phyloP scores from a whole-genome alignment of 2,113 vertebrate genomes.

The Tragelaphus buxtoni region DNA sequence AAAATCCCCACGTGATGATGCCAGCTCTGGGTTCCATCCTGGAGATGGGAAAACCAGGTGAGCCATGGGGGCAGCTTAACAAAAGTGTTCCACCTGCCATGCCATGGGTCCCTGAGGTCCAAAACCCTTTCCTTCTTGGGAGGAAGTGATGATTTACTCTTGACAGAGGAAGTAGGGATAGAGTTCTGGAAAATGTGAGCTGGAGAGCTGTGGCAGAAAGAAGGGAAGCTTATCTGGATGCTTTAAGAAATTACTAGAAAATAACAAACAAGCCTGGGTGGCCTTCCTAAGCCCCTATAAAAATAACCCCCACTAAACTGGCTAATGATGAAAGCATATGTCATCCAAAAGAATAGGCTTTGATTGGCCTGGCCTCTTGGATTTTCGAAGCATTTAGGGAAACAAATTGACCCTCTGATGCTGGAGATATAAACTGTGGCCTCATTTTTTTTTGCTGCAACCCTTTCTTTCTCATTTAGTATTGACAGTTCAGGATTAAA shows the following conservation, averaged over 20 bases:
- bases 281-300: neutral
- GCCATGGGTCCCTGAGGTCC: neutral
- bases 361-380: neutral
- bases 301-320: neutral
- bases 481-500: neutral
- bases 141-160: neutral
- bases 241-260: constrained; percentile 3
- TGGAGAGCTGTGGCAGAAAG: neutral
- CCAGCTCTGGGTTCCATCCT: neutral
- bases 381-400: constrained; percentile 19
- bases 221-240: neutral
- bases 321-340: constrained; percentile 17
- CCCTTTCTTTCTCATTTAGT: neutral
- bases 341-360: neutral
- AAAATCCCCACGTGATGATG: constrained; percentile 16
- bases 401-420: neutral
- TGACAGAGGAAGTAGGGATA: neutral
- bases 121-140: neutral
- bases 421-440: neutral
- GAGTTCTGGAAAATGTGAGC: neutral
- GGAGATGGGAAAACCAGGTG: neutral
- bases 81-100: neutral
- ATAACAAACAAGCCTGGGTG: constrained; percentile 25
- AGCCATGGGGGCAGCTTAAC: neutral
- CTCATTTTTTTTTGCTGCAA: neutral